Conservation (phyloP, 2,797 vertebrate species). For the Mormyrus hasselquistii region DNA sequence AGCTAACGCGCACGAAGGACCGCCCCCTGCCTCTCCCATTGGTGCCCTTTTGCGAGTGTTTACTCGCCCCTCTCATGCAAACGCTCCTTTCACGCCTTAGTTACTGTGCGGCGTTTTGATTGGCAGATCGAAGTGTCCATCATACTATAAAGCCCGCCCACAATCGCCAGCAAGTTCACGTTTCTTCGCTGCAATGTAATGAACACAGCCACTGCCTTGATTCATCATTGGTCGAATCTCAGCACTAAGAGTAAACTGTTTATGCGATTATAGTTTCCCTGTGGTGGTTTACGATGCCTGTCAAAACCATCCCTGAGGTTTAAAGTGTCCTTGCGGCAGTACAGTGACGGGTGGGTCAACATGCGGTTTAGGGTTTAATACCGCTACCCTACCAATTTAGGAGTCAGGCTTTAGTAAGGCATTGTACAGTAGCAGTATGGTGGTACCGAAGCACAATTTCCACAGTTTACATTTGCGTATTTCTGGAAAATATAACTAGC, state of each 20-base stretch:
- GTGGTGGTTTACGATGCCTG: slow-evolving; percentile 14
- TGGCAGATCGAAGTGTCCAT: slow-evolving; percentile 33
- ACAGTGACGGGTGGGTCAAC: background rate
- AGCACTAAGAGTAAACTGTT: slow-evolving; percentile 12
- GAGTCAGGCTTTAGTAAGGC: background rate
- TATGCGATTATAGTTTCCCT: slow-evolving; percentile 7
- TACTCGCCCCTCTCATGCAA: slow-evolving; percentile 37
- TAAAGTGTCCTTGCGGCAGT: background rate
- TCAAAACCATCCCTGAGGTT: slow-evolving; percentile 14
- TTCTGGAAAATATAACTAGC: background rate
- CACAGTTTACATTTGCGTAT: background rate
- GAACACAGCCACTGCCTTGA: background rate
- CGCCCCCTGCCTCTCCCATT: slow-evolving; percentile 46
- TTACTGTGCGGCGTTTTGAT: slow-evolving; percentile 26
- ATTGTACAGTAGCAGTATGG: background rate
- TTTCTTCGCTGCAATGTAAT: slow-evolving; percentile 17
- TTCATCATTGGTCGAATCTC: slow-evolving; percentile 19
- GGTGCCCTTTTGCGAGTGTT: slow-evolving; percentile 38
- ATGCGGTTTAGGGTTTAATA: background rate
- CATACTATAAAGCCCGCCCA: slow-evolving; percentile 32
- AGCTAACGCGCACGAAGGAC: slow-evolving; percentile 30
- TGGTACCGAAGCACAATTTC: background rate
- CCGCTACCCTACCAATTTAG: background rate
- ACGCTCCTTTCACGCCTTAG: slow-evolving; percentile 19
- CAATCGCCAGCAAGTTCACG: background rate